Evolutionary conservation across 2,888 invertebrate genomes (phyloP).

Genomic region (Stenodema calcarata): DNA sequence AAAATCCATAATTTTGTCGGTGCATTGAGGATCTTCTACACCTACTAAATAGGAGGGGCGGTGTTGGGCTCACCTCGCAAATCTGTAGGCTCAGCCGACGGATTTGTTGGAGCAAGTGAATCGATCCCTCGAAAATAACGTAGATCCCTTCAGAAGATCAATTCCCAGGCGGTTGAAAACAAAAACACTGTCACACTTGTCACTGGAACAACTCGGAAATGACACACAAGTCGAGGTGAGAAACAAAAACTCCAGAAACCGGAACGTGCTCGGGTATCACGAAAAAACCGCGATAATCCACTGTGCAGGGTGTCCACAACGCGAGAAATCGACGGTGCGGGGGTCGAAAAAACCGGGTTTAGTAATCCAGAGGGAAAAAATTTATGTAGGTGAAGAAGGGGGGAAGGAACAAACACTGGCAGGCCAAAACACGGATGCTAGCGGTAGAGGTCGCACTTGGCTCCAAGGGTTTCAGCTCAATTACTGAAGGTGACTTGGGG

Average conservation of each 20-base stretch:
- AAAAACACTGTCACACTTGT: constrained; percentile 31
- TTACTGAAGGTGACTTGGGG: constrained; percentile 32
- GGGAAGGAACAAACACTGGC: constrained; percentile 7
- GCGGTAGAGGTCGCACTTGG: constrained; percentile 17
- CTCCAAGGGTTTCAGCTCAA: constrained; percentile 39
- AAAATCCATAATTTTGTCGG: not conserved
- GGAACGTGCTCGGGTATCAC: not conserved
- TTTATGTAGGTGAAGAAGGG: not conserved
- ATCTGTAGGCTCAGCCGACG: constrained; percentile 1
- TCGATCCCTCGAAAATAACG: constrained; percentile 37
- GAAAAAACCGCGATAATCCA: not conserved
- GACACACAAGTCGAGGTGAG: not conserved
- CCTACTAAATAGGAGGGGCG: constrained; percentile 4
- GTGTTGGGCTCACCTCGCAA: constrained; percentile 20
- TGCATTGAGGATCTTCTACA: not conserved
- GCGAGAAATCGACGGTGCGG: not conserved
- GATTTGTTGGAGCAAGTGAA: constrained; percentile 14
- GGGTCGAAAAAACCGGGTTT: not conserved
- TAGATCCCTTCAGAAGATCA: not conserved
- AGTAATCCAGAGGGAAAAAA: not conserved
- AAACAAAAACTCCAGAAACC: not conserved
- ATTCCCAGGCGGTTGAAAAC: not conserved
- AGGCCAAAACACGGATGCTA: constrained; percentile 21
- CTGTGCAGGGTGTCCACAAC: constrained; percentile 4
- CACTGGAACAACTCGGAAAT: not conserved